Evolutionary conservation across 2,888 invertebrate genomes (phyloP).

Genomic region (Dynastes hyllus): DNA sequence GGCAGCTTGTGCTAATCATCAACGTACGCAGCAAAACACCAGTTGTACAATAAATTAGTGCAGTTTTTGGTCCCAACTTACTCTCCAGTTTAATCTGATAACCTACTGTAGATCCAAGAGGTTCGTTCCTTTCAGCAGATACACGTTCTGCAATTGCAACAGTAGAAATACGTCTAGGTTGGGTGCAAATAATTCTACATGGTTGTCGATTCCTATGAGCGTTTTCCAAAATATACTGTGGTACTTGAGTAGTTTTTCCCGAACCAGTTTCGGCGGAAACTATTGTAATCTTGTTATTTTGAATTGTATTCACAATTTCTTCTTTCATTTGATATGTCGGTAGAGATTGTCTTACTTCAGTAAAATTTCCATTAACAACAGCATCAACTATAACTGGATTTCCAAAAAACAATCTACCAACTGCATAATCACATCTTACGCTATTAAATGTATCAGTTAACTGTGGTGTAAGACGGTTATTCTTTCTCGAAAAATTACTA

Average conservation of each 20-base stretch:
- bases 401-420: slow-evolving; percentile 50
- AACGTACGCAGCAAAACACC: slow-evolving; percentile 91
- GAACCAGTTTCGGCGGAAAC: slow-evolving; percentile 92
- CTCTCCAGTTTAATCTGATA: slow-evolving; percentile 95
- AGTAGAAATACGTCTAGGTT: slow-evolving; percentile 93
- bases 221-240: slow-evolving; percentile 92
- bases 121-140: slow-evolving; percentile 76
- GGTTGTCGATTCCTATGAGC: slow-evolving; percentile 75
- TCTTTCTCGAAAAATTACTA: slow-evolving; percentile 25
- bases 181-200: slow-evolving; percentile 93
- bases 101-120: slow-evolving; percentile 80
- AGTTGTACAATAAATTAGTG: slow-evolving; percentile 93
- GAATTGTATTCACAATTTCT: slow-evolving; percentile 79
- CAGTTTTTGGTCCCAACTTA: slow-evolving; percentile 84
- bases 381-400: slow-evolving; percentile 47
- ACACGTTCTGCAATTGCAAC: slow-evolving; percentile 92
- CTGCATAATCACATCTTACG: slow-evolving; percentile 40
- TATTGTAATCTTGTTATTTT: slow-evolving; percentile 78
- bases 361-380: slow-evolving; percentile 74
- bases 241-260: slow-evolving; percentile 97
- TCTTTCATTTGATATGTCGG: slow-evolving; percentile 81
- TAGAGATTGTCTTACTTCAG: slow-evolving; percentile 77
- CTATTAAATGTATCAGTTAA: slow-evolving; percentile 14
- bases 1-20: slow-evolving; percentile 83
- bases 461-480: slow-evolving; percentile 25